A percentile compares a stretch with the other conserved stretches of the same genome.
Conservation (phyloP, 2,888 invertebrate genomes). For the Cosmia pyralina region DNA sequence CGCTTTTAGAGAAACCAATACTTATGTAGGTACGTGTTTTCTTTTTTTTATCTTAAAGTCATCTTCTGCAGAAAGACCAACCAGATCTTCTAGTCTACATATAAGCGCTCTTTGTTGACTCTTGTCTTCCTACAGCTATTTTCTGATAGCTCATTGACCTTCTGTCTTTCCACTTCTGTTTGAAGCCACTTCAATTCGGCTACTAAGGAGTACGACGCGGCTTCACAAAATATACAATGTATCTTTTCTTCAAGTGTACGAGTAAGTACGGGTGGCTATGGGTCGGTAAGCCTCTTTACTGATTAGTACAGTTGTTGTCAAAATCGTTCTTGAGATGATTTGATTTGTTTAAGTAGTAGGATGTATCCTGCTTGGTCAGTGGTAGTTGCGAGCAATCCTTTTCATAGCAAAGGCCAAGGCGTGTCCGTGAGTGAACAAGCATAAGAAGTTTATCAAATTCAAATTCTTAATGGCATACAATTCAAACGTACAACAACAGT, state of each 20-base stretch:
- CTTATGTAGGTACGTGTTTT: too few species aligned
- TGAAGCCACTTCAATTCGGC: constrained; percentile 54
- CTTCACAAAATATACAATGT: constrained; percentile 55
- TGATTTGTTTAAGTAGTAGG: not conserved
- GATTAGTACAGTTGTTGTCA: constrained; percentile 31
- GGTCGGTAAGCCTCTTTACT: constrained; percentile 37
- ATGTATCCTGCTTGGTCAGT: not conserved
- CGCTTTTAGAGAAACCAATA: not conserved
- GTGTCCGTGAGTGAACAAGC: too few species aligned
- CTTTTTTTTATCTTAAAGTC: not conserved
- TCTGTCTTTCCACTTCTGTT: constrained; percentile 22
- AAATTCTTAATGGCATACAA: not conserved
- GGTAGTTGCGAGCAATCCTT: not conserved
- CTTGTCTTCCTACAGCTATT: not conserved
- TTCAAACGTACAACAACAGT: too few species aligned
- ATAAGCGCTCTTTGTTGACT: not conserved
- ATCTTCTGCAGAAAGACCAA: not conserved
- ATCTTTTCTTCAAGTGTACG: constrained; percentile 41
- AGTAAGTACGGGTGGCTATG: constrained; percentile 20
- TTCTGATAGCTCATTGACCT: constrained; percentile 16
- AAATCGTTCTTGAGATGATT: constrained; percentile 1
- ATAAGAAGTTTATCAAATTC: not conserved
- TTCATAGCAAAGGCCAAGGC: not conserved
- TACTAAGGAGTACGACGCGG: constrained; percentile 41
- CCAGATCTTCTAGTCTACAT: not conserved